These are phyloP conservation scores for Ptyas mucosa DNA, from an alignment of 2,113 vertebrate species.

Conservation along the genomic window DNA sequence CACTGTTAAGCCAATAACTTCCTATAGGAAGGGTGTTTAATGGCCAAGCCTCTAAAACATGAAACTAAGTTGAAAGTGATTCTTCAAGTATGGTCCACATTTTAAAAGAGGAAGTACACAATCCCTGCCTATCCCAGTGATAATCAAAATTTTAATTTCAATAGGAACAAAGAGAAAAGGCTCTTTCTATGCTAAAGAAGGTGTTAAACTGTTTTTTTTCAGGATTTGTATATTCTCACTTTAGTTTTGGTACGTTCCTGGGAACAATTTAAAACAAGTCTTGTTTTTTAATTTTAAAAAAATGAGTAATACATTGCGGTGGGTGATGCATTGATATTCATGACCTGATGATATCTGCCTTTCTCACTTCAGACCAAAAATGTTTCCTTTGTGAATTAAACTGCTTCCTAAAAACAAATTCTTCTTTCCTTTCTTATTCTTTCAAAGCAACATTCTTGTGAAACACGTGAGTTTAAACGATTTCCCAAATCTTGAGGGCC, in stretches of 20 bases:
- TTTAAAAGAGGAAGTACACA: background rate
- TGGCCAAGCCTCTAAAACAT: background rate
- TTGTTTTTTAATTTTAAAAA: background rate
- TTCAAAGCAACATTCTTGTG: constrained; percentile 12
- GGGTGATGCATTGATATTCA: background rate
- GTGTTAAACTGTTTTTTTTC: background rate
- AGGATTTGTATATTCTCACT: background rate
- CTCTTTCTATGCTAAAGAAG: background rate
- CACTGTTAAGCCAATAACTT: background rate
- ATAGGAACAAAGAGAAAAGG: background rate
- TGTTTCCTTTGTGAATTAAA: background rate
- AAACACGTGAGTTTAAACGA: background rate
- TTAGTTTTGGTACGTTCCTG: background rate
- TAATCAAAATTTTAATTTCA: background rate
- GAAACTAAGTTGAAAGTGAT: background rate
- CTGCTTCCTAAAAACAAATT: background rate
- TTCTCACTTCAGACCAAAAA: background rate
- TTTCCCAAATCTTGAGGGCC: background rate
- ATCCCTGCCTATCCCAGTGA: background rate
- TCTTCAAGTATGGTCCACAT: background rate
- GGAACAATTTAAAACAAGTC: background rate
- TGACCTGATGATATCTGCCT: background rate
- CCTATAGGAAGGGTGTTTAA: background rate
- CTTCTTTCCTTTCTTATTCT: background rate
- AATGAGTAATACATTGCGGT: background rate